Evolutionary conservation across 92 coral and sea anemone genomes (phyloP), one percentile per base, ranked within the genome.

Genomic region (Bergia puertoricense): DNA sequence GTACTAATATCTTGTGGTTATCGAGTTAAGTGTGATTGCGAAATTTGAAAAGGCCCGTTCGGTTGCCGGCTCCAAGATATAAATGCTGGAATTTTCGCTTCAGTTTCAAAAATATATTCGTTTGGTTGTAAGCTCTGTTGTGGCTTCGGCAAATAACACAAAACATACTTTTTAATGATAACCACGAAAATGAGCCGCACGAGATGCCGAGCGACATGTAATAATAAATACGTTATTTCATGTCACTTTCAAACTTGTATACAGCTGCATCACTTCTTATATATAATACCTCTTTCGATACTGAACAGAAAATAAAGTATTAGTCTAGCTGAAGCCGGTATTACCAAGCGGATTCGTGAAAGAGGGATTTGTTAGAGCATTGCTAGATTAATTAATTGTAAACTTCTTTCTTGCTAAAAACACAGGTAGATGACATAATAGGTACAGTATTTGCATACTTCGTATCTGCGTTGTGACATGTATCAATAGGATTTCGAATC

Each of bases 391-490:
- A 82, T 67, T 69, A 59, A 69, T n/a, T 44, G 76, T 51, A 62
- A 81, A 80, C 76, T 45, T 20, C 41, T 82, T 82, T 46, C 6
- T 4, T 38, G 20, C 86, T 48, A 68, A 84, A 46, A 71, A n/a
- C 66, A 46, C n/a, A 44, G 87, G 75, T 50, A 84, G 79, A 48
- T 45, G 67, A 84, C 79, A 50, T 72, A 13, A 13, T 18, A 18
- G 74, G 23, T 13, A 22, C 46, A 48, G 40, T 46, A 15, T 71
- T 84, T 45, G 20, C 48, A 72, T 36, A 45, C 20, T 6, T 46
- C 15, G 69, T 46, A 83, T 83, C 86, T 40, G 65, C 38, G 41
- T 42, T 20, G 56, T 84, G 66, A 44, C 87, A 71, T 84, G 7
- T 8, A 46, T 84, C 78, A 84, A 48, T 5, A 45, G 7, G 10